Percentiles rank a stretch among this genome's conserved stretches.
These are phyloP conservation scores for Villa cingulata DNA, from an alignment of 2,888 invertebrate species.

Conservation along the genomic window DNA sequence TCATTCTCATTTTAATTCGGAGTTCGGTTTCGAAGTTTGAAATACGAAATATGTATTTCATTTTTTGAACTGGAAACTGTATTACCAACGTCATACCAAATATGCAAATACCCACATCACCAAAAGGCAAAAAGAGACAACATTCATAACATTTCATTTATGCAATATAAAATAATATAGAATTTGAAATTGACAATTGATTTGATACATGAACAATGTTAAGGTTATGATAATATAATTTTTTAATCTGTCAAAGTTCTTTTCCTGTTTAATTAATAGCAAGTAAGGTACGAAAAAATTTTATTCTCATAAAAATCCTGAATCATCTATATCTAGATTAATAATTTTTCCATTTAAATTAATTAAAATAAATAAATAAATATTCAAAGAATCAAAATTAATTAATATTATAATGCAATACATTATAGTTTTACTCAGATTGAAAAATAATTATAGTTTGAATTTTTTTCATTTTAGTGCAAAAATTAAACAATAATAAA, in stretches of 20 bases:
- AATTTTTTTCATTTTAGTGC: conserved; percentile 15
- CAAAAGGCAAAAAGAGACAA: no score
- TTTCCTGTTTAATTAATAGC: conserved; percentile 36
- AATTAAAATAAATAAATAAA: not conserved
- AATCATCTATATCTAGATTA: conserved; percentile 21
- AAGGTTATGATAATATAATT: not conserved
- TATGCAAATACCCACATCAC: no score
- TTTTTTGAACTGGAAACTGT: no score
- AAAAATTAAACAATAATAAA: conserved; percentile 40
- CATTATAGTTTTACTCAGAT: no score
- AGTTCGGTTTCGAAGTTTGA: no score
- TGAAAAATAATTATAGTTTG: not conserved
- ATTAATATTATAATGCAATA: no score
- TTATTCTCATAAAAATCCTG: conserved; percentile 20
- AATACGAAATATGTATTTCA: no score
- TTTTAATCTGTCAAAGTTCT: conserved; percentile 21
- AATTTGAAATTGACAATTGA: no score
- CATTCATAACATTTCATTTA: no score
- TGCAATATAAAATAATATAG: no score
- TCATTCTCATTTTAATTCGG: no score
- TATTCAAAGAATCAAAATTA: not conserved
- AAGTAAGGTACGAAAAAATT: conserved; percentile 30
- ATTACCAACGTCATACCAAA: no score
- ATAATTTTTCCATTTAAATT: not conserved
- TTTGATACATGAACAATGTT: not conserved